Evolutionary conservation across 1,140 invertebrate species (phyloP), one percentile per base, ranked within the genome.

Genomic region (Musca vetustissima): DNA sequence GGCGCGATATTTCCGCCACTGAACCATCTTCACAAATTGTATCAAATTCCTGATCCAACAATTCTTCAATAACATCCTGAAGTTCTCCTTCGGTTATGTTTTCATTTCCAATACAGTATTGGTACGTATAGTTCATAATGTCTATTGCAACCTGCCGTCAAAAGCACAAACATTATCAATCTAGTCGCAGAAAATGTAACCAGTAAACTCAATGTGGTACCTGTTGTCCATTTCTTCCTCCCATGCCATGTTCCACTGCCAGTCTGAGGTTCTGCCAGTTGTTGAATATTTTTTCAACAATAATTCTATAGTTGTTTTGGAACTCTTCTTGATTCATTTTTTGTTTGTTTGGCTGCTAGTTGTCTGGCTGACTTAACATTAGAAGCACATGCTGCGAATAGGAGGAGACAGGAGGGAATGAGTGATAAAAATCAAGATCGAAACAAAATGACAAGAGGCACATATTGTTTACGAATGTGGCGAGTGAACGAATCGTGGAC

Each of bases 171-270:
- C 36, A 43, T 43, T 43, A 43, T 32, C 3, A 32, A 32, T 3
- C n/a, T n/a, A 32, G 3, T 32, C 28, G 3, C 28, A 4, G 28
- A 32, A 32, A 4, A 32, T 32, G 3, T 32, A 32, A 4, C n/a
- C n/a, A n/a, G n/a, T 32, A 9, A 32, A 32, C 28, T 4, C n/a
- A n/a, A n/a, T n/a, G n/a, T n/a, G n/a, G 66, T 72, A 87, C 86
- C 80, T 89, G 84, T 83, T 88, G 86, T 57, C 88, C 87, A 71
- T 87, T 85, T 61, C 86, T 85, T 32, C 88, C 87, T 43, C 86
- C 88, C 86, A 87, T 88, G 69, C 86, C 86, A 86, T 89, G 87
- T 79, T 89, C 88, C 8, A 89, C 87, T 48, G 88, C 88, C 22
- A 89, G 74, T 71, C 86, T 85, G 15, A 89, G 74, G 25, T 86